Conservation (phyloP, 2,113 vertebrate genomes). For the Notechis scutatus region DNA sequence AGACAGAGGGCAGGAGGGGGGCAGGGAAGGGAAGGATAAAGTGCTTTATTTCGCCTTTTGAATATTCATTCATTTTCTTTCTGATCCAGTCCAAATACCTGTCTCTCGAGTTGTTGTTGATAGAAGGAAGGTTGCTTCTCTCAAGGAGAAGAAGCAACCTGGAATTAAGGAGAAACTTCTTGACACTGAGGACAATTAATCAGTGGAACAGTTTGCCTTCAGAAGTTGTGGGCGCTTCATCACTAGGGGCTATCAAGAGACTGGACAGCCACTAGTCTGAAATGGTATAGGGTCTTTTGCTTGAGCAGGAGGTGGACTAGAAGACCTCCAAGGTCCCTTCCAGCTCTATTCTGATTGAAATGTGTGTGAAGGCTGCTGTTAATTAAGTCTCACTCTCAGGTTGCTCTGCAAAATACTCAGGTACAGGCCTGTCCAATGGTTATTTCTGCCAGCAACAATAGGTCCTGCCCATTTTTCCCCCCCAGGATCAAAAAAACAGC, state of each 20-base stretch:
- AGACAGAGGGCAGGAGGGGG: slow-evolving; percentile 39
- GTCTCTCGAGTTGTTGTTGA: background rate
- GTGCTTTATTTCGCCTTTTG: background rate
- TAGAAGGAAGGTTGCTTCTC: background rate
- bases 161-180: background rate
- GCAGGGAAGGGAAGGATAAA: background rate
- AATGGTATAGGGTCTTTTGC: no score
- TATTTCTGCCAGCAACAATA: background rate
- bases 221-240: background rate
- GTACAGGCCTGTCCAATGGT: background rate
- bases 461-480: no score
- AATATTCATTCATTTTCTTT: background rate
- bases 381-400: background rate
- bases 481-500: background rate
- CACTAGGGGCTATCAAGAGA: no score
- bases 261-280: no score
- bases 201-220: background rate
- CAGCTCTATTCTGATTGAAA: background rate
- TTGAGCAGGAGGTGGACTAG: background rate
- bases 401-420: background rate
- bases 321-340: background rate
- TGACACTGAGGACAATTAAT: background rate
- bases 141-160: background rate
- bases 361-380: background rate
- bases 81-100: slow-evolving; percentile 2